Base-by-base conservation (phyloP, 2,113 vertebrate genomes). In the Crotalus viridis region DNA sequence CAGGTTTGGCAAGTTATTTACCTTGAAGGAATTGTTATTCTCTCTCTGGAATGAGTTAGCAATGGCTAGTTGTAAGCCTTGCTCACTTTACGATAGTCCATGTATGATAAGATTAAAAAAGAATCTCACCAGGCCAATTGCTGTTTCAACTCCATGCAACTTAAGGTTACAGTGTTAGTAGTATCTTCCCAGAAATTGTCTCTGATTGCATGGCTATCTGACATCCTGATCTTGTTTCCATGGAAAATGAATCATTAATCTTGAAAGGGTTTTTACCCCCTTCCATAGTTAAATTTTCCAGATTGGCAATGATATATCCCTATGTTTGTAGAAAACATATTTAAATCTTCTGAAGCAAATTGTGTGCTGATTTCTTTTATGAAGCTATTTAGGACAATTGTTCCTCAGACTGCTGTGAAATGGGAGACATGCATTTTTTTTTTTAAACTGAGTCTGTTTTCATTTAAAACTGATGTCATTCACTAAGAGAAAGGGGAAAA, bases 121-220 rank as follows among this genome's bases (percentile, higher is more conserved):
- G 28, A 15, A 55, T 24, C 22, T 48, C 64, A 48, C 4, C 85
- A 43, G 56, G 13, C 46, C 46, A 54, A 19, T 89, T 91, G 5
- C 19, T 91, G 19, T 48, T 86, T 81, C 85, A 92, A 1, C 93
- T 94, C 10, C n/a, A 57, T 90, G 0, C 0, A 46, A 28, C 91
- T 96, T 51, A 91, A 56, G 64, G 91, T 95, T 94, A n/a, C 89
- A 48, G 51, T 92, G 61, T 96, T 96, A 96, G 0, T 96, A 96
- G 0, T 61, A 13, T 96, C 93, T 96, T 97, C 96, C 95, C 95
- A 94, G 95, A 95, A 95, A 90, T 97, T 96, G 93, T 97, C 91
- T 97, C 91, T 95, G 61, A 26, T 43, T 94, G 94, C 33, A 3
- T 93, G 94, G 94, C 91, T 92, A 92, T 94, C 46, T 96, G 95